Conservation (phyloP, 2,113 vertebrate species). For the Scatophagus argus region DNA sequence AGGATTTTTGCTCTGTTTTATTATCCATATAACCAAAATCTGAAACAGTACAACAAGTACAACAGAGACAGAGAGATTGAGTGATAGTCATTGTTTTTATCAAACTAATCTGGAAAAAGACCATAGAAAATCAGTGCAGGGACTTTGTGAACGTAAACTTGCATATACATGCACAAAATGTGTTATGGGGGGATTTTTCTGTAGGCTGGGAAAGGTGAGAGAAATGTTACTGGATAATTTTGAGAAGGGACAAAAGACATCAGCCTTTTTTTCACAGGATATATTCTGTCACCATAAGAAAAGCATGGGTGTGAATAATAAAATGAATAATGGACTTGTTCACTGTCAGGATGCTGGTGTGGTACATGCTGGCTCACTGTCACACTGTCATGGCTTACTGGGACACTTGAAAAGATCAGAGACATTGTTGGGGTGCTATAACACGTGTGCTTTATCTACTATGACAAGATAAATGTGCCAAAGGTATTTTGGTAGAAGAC, state of each 20-base stretch:
- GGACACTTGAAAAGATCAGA: not conserved
- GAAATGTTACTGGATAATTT: too few species aligned
- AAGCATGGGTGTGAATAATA: not conserved
- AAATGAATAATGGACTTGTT: not conserved
- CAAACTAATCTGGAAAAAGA: not conserved
- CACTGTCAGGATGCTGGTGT: not conserved
- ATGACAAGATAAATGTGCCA: not conserved
- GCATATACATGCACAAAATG: too few species aligned
- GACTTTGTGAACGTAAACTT: too few species aligned
- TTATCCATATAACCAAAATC: not conserved
- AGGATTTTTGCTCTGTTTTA: too few species aligned
- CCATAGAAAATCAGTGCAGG: too few species aligned
- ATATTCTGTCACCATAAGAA: not conserved
- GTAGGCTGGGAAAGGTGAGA: too few species aligned
- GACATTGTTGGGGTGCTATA: not conserved
- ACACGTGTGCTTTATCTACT: not conserved
- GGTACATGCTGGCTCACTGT: not conserved
- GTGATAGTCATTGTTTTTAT: not conserved
- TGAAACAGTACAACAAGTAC: too few species aligned
- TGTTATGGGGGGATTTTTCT: too few species aligned
- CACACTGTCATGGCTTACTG: not conserved
- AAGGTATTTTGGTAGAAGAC: not conserved
- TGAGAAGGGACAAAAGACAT: too few species aligned
- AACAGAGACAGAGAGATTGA: not conserved
- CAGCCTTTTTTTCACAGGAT: too few species aligned